phyloP scores from a whole-genome alignment of 2,888 invertebrate species.

The Drosophila demipolita region DNA sequence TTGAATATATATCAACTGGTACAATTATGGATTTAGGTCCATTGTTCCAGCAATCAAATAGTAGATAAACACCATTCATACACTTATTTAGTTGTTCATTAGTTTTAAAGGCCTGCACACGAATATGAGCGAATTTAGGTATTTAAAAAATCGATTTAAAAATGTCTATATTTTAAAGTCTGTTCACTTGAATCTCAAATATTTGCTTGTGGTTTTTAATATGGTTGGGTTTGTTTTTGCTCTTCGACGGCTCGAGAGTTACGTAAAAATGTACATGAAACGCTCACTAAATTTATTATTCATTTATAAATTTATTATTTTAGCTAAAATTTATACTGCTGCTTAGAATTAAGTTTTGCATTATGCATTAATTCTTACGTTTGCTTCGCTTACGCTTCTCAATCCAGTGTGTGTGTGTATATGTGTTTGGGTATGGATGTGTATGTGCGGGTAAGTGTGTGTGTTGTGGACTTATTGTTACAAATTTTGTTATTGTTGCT shows the following conservation, averaged over 20 bases:
- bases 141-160: conserved; percentile 50
- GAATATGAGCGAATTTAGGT: conserved; percentile 23
- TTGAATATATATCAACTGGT: conserved; percentile 21
- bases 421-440: conserved; percentile 32
- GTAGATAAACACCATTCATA: conserved; percentile 60
- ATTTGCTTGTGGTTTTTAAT: conserved; percentile 11
- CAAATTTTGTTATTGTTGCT: conserved; percentile 51
- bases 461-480: conserved; percentile 54
- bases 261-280: conserved; percentile 75
- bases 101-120: conserved; percentile 38
- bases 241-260: conserved; percentile 20
- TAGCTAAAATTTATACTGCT: conserved; percentile 73
- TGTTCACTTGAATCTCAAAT: conserved; percentile 48
- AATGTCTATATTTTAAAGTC: conserved; percentile 45
- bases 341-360: conserved; percentile 73
- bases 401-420: conserved; percentile 32
- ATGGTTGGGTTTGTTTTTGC: not conserved
- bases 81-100: conserved; percentile 41
- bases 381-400: conserved; percentile 59
- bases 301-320: conserved; percentile 80
- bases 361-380: conserved; percentile 60
- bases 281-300: conserved; percentile 73
- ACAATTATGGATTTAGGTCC: conserved; percentile 22
- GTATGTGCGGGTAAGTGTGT: conserved; percentile 13
- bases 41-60: conserved; percentile 30